These are phyloP conservation scores for Alectura lathami DNA, from an alignment of 2,113 vertebrate genomes.

Conservation along the genomic window DNA sequence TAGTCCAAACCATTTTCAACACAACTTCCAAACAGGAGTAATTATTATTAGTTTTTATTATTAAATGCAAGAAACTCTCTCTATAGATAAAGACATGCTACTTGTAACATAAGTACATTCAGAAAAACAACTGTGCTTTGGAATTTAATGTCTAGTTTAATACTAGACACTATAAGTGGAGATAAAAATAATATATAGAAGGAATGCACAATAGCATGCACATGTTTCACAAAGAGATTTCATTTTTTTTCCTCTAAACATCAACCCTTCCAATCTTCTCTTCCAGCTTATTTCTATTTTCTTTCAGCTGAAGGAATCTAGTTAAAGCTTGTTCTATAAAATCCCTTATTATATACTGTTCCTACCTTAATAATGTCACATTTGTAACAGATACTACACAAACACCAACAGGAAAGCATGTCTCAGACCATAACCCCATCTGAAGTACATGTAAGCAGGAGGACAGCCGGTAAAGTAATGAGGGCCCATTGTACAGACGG, in stretches of 20 bases:
- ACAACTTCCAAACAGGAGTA: not conserved
- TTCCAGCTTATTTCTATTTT: not conserved
- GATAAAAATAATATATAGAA: constrained; percentile 5
- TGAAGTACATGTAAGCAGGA: fast-evolving
- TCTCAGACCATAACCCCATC: not conserved
- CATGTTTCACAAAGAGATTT: not conserved
- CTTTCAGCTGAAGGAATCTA: not conserved
- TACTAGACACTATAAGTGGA: not conserved
- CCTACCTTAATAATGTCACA: not conserved
- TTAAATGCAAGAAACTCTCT: not conserved
- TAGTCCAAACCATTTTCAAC: not conserved
- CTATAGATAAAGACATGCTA: not conserved
- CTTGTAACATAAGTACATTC: not conserved
- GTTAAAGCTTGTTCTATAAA: not conserved
- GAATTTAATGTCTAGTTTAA: constrained; percentile 28
- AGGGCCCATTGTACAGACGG: fast-evolving
- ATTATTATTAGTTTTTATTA: not conserved
- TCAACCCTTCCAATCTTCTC: not conserved
- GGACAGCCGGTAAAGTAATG: not conserved
- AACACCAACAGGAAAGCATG: not conserved
- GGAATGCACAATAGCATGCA: not conserved
- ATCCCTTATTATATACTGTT: not conserved
- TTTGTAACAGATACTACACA: not conserved
- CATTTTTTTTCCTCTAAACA: not conserved
- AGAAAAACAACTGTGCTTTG: constrained; percentile 14